Conservation (phyloP, 2,888 invertebrate genomes). For the Drosophila fungiperda region DNA sequence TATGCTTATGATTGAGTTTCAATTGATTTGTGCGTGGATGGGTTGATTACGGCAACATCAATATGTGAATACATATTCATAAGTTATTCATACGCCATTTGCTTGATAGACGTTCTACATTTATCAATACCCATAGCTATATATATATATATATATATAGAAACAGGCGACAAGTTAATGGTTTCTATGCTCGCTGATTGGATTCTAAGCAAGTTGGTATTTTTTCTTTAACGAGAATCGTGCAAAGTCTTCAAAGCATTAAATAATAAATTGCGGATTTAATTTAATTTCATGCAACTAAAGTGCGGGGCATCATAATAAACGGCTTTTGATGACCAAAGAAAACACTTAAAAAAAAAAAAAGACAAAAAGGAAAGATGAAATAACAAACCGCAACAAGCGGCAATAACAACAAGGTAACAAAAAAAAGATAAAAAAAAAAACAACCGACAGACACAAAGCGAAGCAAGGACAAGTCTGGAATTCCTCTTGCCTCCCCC, state of each 20-base stretch:
- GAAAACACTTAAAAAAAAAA: conserved; percentile 51
- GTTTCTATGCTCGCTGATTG: not conserved
- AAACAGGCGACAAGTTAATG: not conserved
- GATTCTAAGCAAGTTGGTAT: not conserved
- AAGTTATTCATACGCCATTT: conserved; percentile 21
- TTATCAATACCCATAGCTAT: not conserved
- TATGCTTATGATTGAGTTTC: conserved; percentile 30
- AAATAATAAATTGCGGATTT: conserved; percentile 75
- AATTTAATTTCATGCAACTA: conserved; percentile 70
- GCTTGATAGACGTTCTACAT: not conserved
- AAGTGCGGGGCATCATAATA: conserved; percentile 66
- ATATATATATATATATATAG: not conserved
- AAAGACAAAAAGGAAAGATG: conserved; percentile 16
- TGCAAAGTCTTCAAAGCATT: conserved; percentile 52
- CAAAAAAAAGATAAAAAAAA: not conserved
- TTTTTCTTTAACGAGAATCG: not conserved
- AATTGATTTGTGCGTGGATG: conserved; percentile 45
- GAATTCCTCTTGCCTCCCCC: conserved; percentile 1
- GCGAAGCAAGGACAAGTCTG: not conserved
- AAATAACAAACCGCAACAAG: conserved; percentile 41
- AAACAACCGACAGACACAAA: not conserved
- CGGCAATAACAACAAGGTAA: conserved; percentile 18
- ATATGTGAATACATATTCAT: conserved; percentile 12
- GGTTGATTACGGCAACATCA: conserved; percentile 23
- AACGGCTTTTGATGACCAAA: conserved; percentile 72